Base-by-base conservation (phyloP, 2,113 vertebrate genomes). In the Panthera uncia region DNA sequence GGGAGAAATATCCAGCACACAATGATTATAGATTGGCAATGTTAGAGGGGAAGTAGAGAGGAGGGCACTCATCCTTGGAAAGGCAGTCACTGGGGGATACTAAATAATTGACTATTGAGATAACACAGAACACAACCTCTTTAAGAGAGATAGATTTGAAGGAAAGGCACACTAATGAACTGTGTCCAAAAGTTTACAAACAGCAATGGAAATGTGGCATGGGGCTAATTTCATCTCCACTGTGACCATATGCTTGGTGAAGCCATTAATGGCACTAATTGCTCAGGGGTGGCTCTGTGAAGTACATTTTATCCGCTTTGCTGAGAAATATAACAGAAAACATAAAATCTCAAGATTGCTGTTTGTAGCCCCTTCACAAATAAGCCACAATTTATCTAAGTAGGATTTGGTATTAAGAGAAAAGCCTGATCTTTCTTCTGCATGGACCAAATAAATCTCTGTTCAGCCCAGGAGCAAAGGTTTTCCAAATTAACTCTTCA, bases 181-280 rank as follows among this genome's bases (percentile, higher is more conserved):
- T 98, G 90, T 98, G 94, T 97, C 95, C 66, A 89, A 74, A 92
- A 96, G 96, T 96, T 94, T 83, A 97, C 97, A 98, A 94, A 95
- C 48, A 97, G 95, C 93, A 76, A 87, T 16, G 4, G 52, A 96
- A 96, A 61, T 96, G 92, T 97, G 78, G 88, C 98, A 91, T 83
- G 97, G 78, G 97, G 97, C 92, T 97, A 95, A 97, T 97, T 98
- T 97, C 84, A 84, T 95, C 41, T 98, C 98, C 92, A 82, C 94
- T 97, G 97, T 97, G 97, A 98, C 97, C 97, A 95, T 98, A 96
- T 97, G 97, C 81, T 97, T 66, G n/a, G 80, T 83, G 92, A 96
- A 97, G 90, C 73, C 29, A 0, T 89, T 98, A 98, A 97, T 97
- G 93, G 48, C 31, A 21, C 95, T 98, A 97, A 98, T 98, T 97